Conservation (phyloP, 2,888 invertebrate genomes). For the Andrena praecox region DNA sequence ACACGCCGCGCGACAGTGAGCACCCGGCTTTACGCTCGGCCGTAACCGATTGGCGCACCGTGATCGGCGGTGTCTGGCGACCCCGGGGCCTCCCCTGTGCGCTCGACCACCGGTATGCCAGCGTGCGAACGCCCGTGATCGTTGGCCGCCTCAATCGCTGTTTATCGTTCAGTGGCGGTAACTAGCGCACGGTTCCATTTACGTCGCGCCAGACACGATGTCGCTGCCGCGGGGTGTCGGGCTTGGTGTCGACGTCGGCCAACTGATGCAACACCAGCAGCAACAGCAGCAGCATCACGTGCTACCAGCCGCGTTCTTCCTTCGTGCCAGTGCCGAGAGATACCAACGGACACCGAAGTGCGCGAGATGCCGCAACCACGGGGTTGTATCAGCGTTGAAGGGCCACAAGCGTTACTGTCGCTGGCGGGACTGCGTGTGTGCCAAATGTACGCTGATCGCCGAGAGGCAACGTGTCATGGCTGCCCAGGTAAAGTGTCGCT, state of each 20-base stretch:
- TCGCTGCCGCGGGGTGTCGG: slow-evolving; percentile 94
- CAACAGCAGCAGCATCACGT: slow-evolving; percentile 90
- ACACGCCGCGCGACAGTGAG: slow-evolving; percentile 38
- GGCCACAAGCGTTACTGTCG: slow-evolving; percentile 98
- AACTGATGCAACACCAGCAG: slow-evolving; percentile 91
- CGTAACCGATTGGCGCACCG: slow-evolving; percentile 25
- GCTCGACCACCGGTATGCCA: background rate
- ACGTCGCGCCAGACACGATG: slow-evolving; percentile 86
- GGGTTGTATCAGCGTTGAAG: slow-evolving; percentile 97
- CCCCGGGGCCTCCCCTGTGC: background rate
- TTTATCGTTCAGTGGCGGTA: slow-evolving; percentile 18
- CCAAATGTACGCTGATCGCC: slow-evolving; percentile 98
- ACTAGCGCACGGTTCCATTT: background rate
- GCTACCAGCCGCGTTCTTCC: slow-evolving; percentile 94
- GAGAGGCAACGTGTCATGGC: slow-evolving; percentile 99
- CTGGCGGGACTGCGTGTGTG: slow-evolving; percentile 98
- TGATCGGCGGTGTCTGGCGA: slow-evolving; percentile 30
- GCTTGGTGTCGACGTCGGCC: slow-evolving; percentile 94
- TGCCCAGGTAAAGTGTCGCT: slow-evolving; percentile 89
- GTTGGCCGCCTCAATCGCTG: background rate
- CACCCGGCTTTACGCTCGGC: slow-evolving; percentile 45
- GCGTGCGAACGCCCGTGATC: slow-evolving; percentile 3
- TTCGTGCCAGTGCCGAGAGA: slow-evolving; percentile 93
- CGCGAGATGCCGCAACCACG: slow-evolving; percentile 98
- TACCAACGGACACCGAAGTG: slow-evolving; percentile 99